Evolutionary conservation across 2,797 vertebrate genomes (phyloP), one percentile per base, ranked within the genome.

Genomic region (Microchirus variegatus): DNA sequence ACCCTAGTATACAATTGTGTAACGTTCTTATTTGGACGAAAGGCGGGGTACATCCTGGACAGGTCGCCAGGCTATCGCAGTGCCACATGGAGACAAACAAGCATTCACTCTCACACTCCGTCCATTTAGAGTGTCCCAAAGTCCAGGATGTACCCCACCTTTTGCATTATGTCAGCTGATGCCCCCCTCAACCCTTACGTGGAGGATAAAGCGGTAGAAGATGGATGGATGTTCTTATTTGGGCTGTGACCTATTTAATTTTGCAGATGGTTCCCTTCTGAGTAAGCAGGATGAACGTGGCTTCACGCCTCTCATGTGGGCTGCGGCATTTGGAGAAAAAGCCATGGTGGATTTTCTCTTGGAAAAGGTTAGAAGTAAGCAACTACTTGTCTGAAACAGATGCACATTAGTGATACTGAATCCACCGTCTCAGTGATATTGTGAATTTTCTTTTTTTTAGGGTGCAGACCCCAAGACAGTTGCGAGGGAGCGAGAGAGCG

Each of bases 291-390:
- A 99, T 0, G 96, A 98, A 50, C 92, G 95, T 1, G 97, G 97
- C 40, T 98, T 98, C 71, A 98, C 97, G 0, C 96, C 97, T 0
- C 93, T 99, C 65, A 95, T 99, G 94, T 99, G 96, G 98, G 96
- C 98, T 0, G 93, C 96, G 0, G 97, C 96, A 0, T 98, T 98
- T 0, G 97, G 97, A 43, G 97, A 99, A 89, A 98, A 96, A 4
- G 93, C 95, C 48, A 89, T 94, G 0, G 95, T 97, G 19, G 93
- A 96, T 57, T 94, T 94, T 78, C 93, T 99, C 67, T 87, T 99
- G 19, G 93, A 97, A 10, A 94, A 94, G 95, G 96, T 97, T 58
- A 82, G 81, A 68, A 63, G 43, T 41, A 16, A 46, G 9, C 1
- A 0, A 44, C 17, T 40, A 4, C 14, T 13, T 2, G 14, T 9